Conservation (phyloP, 2,113 vertebrate genomes). For the Astur gentilis region DNA sequence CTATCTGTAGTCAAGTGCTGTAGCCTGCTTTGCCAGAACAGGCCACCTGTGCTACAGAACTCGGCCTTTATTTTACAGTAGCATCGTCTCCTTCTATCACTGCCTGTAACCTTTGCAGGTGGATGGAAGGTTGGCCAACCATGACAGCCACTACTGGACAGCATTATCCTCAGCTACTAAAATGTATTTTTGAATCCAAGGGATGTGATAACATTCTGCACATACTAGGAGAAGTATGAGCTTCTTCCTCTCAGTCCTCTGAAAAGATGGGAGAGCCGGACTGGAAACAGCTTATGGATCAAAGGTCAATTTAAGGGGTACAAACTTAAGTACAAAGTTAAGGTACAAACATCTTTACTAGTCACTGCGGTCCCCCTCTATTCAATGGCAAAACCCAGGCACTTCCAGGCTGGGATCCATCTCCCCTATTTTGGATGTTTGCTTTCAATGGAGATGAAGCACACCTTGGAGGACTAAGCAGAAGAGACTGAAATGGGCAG, state of each 20-base stretch:
- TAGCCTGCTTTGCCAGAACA: neutral
- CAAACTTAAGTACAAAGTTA: neutral
- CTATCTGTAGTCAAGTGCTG: neutral
- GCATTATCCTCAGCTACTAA: neutral
- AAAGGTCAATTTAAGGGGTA: neutral
- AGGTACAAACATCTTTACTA: neutral
- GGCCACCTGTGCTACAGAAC: neutral
- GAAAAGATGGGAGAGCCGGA: neutral
- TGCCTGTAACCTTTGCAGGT: neutral
- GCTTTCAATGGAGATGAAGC: neutral
- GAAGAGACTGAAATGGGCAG: neutral
- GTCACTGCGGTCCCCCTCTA: neutral
- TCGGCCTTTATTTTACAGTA: neutral
- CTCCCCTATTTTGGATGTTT: neutral
- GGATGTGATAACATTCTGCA: neutral
- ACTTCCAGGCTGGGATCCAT: neutral
- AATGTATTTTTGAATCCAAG: neutral
- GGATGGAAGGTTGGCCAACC: neutral
- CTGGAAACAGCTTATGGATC: neutral
- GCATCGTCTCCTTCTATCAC: neutral
- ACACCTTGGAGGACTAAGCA: neutral
- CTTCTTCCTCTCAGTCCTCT: neutral
- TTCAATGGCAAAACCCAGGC: neutral
- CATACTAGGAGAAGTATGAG: neutral
- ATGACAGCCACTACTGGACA: neutral